Percentiles rank a stretch among this genome's conserved stretches.
These are phyloP conservation scores for Magallana nippona DNA, from an alignment of 2,888 invertebrate species.

Conservation along the genomic window DNA sequence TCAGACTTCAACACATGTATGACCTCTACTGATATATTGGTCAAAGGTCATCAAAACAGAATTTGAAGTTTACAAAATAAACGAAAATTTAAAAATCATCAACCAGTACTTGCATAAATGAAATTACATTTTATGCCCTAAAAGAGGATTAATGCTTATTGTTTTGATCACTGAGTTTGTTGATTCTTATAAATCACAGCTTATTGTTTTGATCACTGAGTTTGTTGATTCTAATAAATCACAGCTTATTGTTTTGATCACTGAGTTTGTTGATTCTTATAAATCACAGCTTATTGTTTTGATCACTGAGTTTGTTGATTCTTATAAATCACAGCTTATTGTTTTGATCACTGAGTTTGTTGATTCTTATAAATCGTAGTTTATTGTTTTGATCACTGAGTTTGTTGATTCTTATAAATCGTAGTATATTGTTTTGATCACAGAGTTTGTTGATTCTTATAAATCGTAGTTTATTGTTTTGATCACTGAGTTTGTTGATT, in stretches of 20 bases:
- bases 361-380: background rate
- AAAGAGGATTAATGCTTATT: too few relatives aligned
- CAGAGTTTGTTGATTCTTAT: background rate
- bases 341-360: background rate
- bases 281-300: too few relatives aligned
- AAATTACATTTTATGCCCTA: too few relatives aligned
- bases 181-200: background rate
- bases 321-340: background rate
- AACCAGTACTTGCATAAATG: too few relatives aligned
- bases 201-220: background rate
- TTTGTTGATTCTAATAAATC: background rate
- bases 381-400: background rate
- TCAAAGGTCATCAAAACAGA: too few relatives aligned
- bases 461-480: too few relatives aligned
- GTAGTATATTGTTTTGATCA: background rate
- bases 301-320: background rate
- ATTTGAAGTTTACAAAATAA: too few relatives aligned
- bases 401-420: background rate
- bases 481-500: background rate
- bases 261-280: constrained; percentile 1
- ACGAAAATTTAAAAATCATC: too few relatives aligned
- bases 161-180: background rate
- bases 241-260: background rate
- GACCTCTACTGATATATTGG: too few relatives aligned
- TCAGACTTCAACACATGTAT: too few relatives aligned